Base-by-base conservation (phyloP, 2,797 vertebrate species). In the Tokudaia tokunoshimensis region DNA sequence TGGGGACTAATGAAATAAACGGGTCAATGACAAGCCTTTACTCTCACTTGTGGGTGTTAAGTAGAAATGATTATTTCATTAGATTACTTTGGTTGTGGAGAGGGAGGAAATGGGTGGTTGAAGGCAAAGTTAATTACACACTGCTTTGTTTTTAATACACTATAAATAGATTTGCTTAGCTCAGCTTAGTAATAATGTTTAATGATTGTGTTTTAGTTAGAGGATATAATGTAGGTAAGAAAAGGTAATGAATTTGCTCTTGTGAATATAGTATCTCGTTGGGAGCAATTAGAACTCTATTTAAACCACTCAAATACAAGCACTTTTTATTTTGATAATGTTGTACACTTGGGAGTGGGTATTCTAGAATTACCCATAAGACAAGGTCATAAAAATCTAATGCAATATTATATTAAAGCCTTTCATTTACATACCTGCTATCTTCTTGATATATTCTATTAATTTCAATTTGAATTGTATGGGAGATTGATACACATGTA, bases 141-240 rank as follows among this genome's bases (percentile, higher is more conserved):
- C 19, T 65, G 12, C 47, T 59, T 96, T 95, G 50, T 94, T 74
- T 79, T 88, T 29, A 95, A 85, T 89, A 63, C 76, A 75, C 52
- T 76, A 57, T 26, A 57, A 95, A 91, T 89, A 95, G 19, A 84
- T 24, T 59, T 93, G 6, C 34, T 96, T 94, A 7, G 0, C 88
- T 93, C 55, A 81, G 47, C 37, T 84, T 85, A 83, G 76, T 88
- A 72, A 84, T 91, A 22, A 89, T 93, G 41, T 94, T 97, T 97
- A 96, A 91, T 96, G 86, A 93, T 94, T 91, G 14, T 88, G 41
- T 92, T 91, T 92, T 97, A 93, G 50, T 37, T 94, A n/a, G 22
- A 95, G 57, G 26, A 65, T 82, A 24, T 79, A 86, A 31, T 89
- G n/a, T 50, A 79, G 31, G 15, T 94, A 61, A 96, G 44, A 52